Conservation (phyloP, 2,113 vertebrate genomes). For the Phocoena phocoena region DNA sequence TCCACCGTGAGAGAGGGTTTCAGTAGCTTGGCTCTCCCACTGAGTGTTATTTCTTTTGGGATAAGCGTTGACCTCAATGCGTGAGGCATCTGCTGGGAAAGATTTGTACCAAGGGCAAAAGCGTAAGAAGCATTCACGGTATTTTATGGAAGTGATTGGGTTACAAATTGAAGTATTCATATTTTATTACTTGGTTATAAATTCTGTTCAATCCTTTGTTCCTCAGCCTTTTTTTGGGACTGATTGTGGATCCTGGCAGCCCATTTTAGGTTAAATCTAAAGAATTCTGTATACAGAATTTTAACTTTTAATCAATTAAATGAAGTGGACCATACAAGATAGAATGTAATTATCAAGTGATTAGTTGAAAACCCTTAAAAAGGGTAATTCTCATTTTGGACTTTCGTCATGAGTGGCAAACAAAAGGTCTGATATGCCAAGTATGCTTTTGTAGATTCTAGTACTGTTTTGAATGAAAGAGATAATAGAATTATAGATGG, state of each 20-base stretch:
- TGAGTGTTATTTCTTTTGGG: slow-evolving; percentile 24
- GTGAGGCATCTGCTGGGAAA: background rate
- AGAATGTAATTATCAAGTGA: background rate
- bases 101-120: slow-evolving; percentile 28
- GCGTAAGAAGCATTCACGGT: rapidly evolving
- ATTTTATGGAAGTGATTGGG: background rate
- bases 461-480: background rate
- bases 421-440: too few relatives aligned
- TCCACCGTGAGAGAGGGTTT: background rate
- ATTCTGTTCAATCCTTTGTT: background rate
- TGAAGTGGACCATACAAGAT: background rate
- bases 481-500: background rate
- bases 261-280: background rate
- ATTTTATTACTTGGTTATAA: background rate
- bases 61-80: slow-evolving; percentile 27
- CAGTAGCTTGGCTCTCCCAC: slow-evolving; percentile 29
- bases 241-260: background rate
- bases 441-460: background rate
- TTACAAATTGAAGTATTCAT: background rate
- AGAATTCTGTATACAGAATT: background rate
- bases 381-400: background rate
- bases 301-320: background rate
- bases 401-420: background rate
- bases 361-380: background rate
- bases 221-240: too few relatives aligned